Conservation (phyloP, 2,888 invertebrate genomes). For the Pseudeuparius sepicola region DNA sequence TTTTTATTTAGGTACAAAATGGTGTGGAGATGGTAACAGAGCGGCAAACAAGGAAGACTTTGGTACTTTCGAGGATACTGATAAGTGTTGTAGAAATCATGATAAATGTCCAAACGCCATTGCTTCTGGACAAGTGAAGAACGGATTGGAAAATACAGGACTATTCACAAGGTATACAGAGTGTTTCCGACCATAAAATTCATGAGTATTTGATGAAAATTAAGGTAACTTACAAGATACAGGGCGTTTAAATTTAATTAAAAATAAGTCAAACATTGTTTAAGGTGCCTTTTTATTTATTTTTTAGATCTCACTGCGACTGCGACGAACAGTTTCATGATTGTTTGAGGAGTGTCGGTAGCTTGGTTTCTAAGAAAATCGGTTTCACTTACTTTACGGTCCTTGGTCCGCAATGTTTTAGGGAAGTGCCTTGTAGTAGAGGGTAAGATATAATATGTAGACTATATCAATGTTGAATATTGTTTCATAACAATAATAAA, state of each 20-base stretch:
- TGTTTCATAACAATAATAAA: no score
- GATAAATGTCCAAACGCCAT: conserved; percentile 58
- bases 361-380: conserved; percentile 47
- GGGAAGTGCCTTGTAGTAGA: conserved; percentile 23
- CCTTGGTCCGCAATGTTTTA: conserved; percentile 61
- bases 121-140: conserved; percentile 43
- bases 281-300: conserved; percentile 3
- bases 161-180: conserved; percentile 59
- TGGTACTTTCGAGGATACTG: conserved; percentile 54
- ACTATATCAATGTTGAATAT: no score
- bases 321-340: conserved; percentile 58
- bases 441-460: no score
- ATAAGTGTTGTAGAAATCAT: conserved; percentile 60
- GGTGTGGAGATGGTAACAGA: conserved; percentile 63
- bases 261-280: no score
- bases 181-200: neutral
- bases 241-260: no score
- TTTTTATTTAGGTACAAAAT: conserved; percentile 51
- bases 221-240: no score
- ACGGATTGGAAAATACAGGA: conserved; percentile 54
- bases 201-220: no score
- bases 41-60: conserved; percentile 48
- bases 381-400: conserved; percentile 66
- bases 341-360: conserved; percentile 51
- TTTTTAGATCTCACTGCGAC: conserved; percentile 54